Evolutionary conservation across 2,113 vertebrate genomes (phyloP).

Genomic region (Mastomys natalensis): DNA sequence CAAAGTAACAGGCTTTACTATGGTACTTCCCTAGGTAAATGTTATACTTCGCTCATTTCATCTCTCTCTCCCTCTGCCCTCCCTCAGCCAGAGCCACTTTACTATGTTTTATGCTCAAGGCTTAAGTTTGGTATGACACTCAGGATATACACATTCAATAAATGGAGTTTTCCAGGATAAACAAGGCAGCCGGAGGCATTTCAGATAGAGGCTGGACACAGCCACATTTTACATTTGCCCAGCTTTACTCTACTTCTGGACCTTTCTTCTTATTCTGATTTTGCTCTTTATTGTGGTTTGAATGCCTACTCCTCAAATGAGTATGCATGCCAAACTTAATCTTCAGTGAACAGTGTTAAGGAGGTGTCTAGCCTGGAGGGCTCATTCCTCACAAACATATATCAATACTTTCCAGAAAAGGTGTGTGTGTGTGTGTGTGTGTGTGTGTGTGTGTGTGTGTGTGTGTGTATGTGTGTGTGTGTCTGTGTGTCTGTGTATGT

Average conservation of each 20-base stretch:
- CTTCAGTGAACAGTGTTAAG: background rate
- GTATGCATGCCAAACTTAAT: background rate
- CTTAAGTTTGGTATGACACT: background rate
- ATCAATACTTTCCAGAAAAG: background rate
- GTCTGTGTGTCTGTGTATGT: background rate
- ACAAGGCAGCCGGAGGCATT: background rate
- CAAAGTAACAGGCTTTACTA: background rate
- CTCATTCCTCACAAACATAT: too few species aligned
- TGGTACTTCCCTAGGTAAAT: background rate
- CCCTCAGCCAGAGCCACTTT: background rate
- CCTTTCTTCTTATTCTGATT: background rate
- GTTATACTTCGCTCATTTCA: background rate
- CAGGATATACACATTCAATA: background rate
- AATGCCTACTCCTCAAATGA: background rate
- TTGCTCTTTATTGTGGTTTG: background rate
- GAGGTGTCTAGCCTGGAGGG: background rate
- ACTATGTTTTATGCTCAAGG: background rate
- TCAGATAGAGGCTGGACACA: background rate
- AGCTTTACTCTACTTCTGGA: background rate
- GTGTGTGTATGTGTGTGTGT: background rate
- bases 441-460: too few species aligned
- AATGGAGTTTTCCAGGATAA: background rate
- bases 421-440: background rate
- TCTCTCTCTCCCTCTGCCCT: background rate
- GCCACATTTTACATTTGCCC: background rate